Evolutionary conservation across 2,797 vertebrate species (phyloP).

Genomic region (Liasis olivaceus): DNA sequence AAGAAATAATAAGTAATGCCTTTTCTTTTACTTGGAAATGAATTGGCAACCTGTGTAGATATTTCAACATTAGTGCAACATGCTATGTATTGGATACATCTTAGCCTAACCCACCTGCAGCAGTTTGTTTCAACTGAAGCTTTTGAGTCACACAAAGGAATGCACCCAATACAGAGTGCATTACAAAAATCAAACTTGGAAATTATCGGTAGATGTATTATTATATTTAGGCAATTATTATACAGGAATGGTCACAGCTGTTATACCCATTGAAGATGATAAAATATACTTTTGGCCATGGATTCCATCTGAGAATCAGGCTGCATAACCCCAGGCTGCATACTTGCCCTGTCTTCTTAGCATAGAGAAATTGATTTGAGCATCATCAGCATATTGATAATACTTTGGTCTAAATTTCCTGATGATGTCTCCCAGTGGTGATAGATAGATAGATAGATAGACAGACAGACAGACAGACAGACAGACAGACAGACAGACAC

Average conservation of each 20-base stretch:
- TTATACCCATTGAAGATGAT: background rate
- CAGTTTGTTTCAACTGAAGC: background rate
- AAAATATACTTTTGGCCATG: background rate
- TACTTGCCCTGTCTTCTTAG: background rate
- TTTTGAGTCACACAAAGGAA: background rate
- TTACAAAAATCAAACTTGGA: background rate
- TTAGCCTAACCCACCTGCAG: background rate
- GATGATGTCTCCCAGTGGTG: background rate
- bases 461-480: no score
- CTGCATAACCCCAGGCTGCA: background rate
- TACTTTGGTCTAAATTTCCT: background rate
- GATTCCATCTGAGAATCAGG: background rate
- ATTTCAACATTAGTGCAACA: background rate
- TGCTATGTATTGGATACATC: background rate
- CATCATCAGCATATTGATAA: background rate
- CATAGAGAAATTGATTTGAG: background rate
- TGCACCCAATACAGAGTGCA: background rate
- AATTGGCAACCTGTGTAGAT: background rate
- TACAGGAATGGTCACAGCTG: background rate
- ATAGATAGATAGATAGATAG: no score
- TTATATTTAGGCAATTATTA: background rate
- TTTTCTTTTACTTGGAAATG: background rate
- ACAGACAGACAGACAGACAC: background rate
- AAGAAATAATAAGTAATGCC: background rate
- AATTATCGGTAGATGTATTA: background rate